Evolutionary conservation across 2,113 vertebrate species (phyloP).

Genomic region (Pteropus alecto): DNA sequence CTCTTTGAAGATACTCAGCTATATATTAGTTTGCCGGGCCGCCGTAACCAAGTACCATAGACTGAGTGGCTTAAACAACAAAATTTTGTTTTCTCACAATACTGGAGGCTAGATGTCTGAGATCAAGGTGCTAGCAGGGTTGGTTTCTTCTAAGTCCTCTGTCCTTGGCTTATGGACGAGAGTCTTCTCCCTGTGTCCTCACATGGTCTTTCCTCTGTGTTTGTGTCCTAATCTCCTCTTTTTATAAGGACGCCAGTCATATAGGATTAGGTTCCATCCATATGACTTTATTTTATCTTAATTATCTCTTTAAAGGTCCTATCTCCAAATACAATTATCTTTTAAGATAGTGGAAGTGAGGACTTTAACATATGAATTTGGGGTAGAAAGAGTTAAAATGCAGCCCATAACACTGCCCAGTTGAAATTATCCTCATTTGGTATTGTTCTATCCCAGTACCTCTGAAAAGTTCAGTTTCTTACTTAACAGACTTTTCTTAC

Average conservation of each 20-base stretch:
- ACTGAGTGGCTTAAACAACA: background rate
- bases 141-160: background rate
- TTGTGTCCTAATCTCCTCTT: background rate
- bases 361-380: background rate
- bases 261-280: background rate
- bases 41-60: background rate
- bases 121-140: background rate
- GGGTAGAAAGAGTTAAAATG: background rate
- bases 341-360: background rate
- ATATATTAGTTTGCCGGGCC: background rate
- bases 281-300: background rate
- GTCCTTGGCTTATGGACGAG: background rate
- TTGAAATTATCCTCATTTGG: background rate
- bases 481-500: background rate
- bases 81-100: background rate
- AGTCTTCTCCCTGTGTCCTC: background rate
- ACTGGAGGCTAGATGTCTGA: background rate
- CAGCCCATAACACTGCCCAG: background rate
- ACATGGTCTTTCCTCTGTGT: background rate
- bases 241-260: background rate
- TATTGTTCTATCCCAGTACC: background rate
- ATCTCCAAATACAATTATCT: background rate
- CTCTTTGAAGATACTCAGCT: background rate
- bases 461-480: slow-evolving; percentile 11
- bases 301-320: background rate